These are phyloP conservation scores for Parapsyche elsis DNA, from an alignment of 1,140 invertebrate genomes.

Conservation along the genomic window DNA sequence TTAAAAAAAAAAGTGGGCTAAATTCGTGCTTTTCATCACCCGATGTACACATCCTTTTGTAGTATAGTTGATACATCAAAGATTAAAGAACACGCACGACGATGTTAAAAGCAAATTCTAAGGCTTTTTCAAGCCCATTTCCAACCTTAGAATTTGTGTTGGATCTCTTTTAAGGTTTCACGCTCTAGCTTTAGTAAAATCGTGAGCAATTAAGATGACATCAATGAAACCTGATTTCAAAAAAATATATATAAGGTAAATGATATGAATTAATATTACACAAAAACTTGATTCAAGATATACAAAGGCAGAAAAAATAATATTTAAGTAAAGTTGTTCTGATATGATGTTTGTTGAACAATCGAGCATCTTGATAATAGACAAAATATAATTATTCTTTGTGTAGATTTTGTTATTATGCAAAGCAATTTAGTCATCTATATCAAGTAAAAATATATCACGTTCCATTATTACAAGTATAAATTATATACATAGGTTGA, in stretches of 20 bases:
- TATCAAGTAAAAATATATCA: constrained; percentile 35
- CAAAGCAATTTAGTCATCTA: neutral
- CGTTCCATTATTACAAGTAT: constrained; percentile 6
- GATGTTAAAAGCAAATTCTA: constrained; percentile 17
- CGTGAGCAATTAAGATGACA: neutral
- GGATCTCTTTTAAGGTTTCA: constrained; percentile 1
- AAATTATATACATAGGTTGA: constrained; percentile 40
- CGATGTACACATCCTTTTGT: neutral
- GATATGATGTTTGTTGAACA: neutral
- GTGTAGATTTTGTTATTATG: neutral
- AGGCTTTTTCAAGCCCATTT: constrained; percentile 20
- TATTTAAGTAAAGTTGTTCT: neutral
- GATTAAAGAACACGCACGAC: neutral
- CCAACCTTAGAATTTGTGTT: neutral
- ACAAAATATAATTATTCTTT: constrained; percentile 35
- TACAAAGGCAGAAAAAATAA: constrained; percentile 1
- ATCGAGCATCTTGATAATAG: constrained; percentile 1
- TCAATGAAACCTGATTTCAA: neutral
- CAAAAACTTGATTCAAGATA: neutral
- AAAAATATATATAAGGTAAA: neutral
- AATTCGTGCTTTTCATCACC: neutral
- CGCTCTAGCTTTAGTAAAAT: neutral
- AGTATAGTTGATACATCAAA: neutral
- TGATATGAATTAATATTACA: constrained; percentile 12
- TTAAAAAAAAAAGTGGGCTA: neutral